Conservation (phyloP, 2,113 vertebrate genomes). For the Poecile atricapillus region DNA sequence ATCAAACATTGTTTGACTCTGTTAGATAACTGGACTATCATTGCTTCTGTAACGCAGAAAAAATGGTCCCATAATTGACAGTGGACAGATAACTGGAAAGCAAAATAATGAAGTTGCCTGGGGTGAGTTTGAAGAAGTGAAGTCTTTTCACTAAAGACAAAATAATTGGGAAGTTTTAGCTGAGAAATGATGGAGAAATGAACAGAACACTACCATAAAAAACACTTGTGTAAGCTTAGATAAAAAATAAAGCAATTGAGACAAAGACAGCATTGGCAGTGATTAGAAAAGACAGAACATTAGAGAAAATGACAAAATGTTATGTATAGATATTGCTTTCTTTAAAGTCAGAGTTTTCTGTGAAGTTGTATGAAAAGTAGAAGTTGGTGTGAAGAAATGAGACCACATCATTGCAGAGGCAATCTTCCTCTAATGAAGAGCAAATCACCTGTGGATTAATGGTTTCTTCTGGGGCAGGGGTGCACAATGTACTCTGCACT, state of each 20-base stretch:
- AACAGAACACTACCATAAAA: slow-evolving; percentile 23
- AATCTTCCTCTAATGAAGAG: background rate
- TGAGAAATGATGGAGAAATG: slow-evolving; percentile 52
- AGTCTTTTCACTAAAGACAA: slow-evolving; percentile 55
- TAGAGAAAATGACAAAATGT: slow-evolving; percentile 46
- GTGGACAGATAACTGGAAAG: background rate
- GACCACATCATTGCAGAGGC: background rate
- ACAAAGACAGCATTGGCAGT: slow-evolving; percentile 1
- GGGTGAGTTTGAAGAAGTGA: slow-evolving; percentile 24
- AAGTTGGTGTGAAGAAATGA: background rate
- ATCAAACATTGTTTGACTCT: background rate
- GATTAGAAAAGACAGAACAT: slow-evolving; percentile 46
- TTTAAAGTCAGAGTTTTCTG: background rate
- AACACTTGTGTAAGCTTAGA: slow-evolving; percentile 22
- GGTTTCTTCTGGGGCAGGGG: background rate
- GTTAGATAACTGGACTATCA: background rate
- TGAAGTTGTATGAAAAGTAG: background rate
- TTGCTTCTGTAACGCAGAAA: background rate
- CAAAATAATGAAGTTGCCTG: slow-evolving; percentile 51
- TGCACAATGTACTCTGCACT: background rate
- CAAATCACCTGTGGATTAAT: background rate
- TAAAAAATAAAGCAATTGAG: slow-evolving; percentile 35
- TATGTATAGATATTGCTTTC: background rate
- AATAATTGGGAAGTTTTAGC: slow-evolving; percentile 56
- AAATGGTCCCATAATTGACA: slow-evolving; percentile 18